Percentiles rank a stretch among this genome's conserved stretches.
phyloP scores from a whole-genome alignment of 2,113 vertebrate species.

The Galeopterus variegatus region DNA sequence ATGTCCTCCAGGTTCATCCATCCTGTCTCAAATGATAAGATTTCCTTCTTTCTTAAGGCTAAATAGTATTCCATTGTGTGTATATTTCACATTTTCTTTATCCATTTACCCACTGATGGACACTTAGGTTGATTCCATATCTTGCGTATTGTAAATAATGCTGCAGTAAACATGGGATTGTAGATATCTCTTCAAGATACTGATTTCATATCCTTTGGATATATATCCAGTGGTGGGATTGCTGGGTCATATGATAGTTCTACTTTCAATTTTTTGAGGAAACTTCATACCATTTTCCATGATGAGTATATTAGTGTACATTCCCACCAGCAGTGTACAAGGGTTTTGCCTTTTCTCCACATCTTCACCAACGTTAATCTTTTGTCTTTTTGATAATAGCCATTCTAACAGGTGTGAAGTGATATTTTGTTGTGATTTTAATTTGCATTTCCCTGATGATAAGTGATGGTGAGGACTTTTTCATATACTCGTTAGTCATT shows the following conservation, averaged over 20 bases:
- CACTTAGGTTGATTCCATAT: not conserved
- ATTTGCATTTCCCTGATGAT: not conserved
- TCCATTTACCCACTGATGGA: not conserved
- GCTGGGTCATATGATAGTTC: not conserved
- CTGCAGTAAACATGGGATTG: not conserved
- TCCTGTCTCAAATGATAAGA: not conserved
- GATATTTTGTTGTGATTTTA: not conserved
- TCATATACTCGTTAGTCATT: not conserved
- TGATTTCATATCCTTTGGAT: not conserved
- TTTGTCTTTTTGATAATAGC: not conserved
- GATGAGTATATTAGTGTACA: not conserved
- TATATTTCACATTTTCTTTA: not conserved
- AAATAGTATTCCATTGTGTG: not conserved
- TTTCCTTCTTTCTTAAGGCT: not conserved
- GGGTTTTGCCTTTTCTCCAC: not conserved
- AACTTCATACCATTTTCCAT: not conserved
- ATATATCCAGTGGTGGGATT: not conserved
- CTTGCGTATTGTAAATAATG: not conserved
- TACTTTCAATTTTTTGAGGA: not conserved
- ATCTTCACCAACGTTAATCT: not conserved
- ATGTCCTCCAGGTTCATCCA: not conserved
- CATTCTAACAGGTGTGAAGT: not conserved
- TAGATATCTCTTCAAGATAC: not conserved
- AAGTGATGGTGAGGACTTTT: not conserved
- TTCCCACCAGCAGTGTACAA: not conserved